Conservation (phyloP, 1,140 invertebrate genomes). For the Caenorhabditis brenneri region DNA sequence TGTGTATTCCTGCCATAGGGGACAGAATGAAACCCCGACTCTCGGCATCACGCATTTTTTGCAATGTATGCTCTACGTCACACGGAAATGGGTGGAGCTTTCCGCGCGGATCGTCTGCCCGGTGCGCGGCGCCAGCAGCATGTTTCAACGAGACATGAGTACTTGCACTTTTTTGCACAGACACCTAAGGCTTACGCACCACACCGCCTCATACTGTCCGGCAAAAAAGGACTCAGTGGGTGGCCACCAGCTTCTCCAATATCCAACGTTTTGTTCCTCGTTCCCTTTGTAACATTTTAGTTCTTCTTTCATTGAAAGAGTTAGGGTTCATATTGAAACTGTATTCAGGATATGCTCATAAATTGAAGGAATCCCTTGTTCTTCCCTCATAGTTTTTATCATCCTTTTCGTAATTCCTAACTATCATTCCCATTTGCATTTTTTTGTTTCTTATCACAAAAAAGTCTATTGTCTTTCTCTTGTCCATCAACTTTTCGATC, state of each 20-base stretch:
- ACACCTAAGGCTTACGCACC: constrained; percentile 30
- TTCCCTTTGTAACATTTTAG: neutral
- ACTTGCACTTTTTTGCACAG: constrained; percentile 40
- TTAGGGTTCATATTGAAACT: neutral
- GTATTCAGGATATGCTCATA: too few relatives aligned
- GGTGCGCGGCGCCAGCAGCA: constrained; percentile 21
- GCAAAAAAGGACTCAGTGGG: constrained; percentile 36
- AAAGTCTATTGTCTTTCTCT: neutral
- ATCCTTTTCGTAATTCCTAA: neutral
- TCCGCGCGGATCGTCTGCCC: constrained; percentile 39
- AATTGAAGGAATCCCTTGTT: neutral
- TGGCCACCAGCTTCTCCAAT: neutral
- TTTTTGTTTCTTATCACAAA: neutral
- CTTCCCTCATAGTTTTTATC: neutral
- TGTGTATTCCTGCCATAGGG: constrained; percentile 16
- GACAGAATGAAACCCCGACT: constrained; percentile 21
- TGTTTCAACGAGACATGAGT: constrained; percentile 42
- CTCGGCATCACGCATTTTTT: constrained; percentile 39
- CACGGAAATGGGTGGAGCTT: constrained; percentile 23
- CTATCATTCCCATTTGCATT: neutral
- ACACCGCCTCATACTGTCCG: constrained; percentile 32
- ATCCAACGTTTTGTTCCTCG: neutral
- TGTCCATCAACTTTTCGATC: constrained; percentile 17
- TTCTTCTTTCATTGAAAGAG: neutral
- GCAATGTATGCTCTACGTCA: constrained; percentile 41